phyloP scores from a whole-genome alignment of 2,113 vertebrate genomes.

The Monarcha castaneiventris region DNA sequence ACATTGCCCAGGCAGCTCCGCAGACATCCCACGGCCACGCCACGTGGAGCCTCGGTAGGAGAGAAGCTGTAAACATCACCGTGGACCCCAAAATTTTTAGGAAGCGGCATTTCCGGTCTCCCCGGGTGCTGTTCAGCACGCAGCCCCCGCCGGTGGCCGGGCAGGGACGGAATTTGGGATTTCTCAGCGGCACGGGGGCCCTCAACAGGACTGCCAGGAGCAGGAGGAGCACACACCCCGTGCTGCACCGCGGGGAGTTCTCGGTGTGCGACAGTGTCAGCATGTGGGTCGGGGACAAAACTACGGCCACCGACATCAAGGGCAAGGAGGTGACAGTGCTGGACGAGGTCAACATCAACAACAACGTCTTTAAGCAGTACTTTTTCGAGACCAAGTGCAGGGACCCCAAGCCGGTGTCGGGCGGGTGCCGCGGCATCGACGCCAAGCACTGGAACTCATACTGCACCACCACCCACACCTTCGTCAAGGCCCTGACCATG shows the following conservation, averaged over 20 bases:
- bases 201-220: slow-evolving; percentile 77
- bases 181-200: slow-evolving; percentile 36
- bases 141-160: slow-evolving; percentile 73
- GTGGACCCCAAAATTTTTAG: slow-evolving; percentile 90
- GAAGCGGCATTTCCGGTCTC: slow-evolving; percentile 83
- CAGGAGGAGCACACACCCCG: slow-evolving; percentile 76
- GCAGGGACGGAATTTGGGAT: slow-evolving; percentile 63
- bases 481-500: slow-evolving; percentile 90
- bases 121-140: slow-evolving; percentile 92
- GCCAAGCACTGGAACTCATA: slow-evolving; percentile 97
- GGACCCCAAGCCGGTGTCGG: slow-evolving; percentile 77
- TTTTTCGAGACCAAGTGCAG: slow-evolving; percentile 96
- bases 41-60: slow-evolving; percentile 13
- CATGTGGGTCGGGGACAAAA: slow-evolving; percentile 92
- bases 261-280: slow-evolving; percentile 95
- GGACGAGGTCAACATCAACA: slow-evolving; percentile 90
- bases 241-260: slow-evolving; percentile 91
- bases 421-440: slow-evolving; percentile 92
- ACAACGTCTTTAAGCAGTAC: slow-evolving; percentile 90
- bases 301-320: slow-evolving; percentile 89
- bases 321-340: slow-evolving; percentile 93
- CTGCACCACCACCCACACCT: slow-evolving; percentile 95
- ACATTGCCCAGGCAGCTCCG: slow-evolving; percentile 59
- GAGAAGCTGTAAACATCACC: slow-evolving; percentile 75
- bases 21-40: slow-evolving; percentile 58